These are phyloP conservation scores for Lipophrys pholis DNA, from an alignment of 2,113 vertebrate genomes.

Conservation along the genomic window DNA sequence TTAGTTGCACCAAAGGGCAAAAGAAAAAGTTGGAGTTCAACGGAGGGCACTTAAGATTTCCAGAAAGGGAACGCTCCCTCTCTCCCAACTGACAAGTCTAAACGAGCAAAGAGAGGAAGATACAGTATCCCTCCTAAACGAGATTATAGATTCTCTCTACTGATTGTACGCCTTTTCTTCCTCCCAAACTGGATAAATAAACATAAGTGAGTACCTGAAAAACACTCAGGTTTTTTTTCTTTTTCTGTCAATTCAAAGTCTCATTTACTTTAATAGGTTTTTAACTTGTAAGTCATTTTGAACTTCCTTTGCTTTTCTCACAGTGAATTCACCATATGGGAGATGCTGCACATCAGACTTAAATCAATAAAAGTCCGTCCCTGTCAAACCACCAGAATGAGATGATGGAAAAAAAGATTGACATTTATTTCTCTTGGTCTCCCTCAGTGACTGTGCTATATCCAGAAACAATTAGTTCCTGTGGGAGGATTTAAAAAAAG, in stretches of 20 bases:
- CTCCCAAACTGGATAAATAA: slow-evolving; percentile 10
- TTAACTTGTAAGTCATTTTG: slow-evolving; percentile 18
- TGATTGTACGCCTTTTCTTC: slow-evolving; percentile 11
- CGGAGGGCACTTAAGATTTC: neutral
- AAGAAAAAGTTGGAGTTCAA: slow-evolving; percentile 23
- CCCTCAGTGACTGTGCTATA: neutral
- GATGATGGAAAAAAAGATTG: neutral
- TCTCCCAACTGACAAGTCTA: slow-evolving; percentile 3
- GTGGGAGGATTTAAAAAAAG: neutral
- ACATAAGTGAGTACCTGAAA: neutral
- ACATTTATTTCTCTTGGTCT: neutral
- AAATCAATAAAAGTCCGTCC: neutral
- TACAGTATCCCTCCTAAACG: neutral
- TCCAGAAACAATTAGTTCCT: slow-evolving; percentile 1
- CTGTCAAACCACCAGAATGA: slow-evolving; percentile 2
- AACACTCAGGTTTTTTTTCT: neutral
- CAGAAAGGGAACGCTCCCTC: neutral
- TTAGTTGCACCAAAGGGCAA: slow-evolving; percentile 29
- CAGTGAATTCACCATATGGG: neutral
- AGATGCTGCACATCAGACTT: slow-evolving; percentile 1
- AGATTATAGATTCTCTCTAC: neutral
- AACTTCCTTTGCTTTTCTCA: neutral
- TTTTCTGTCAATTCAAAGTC: neutral
- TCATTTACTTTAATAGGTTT: slow-evolving; percentile 14
- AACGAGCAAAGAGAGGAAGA: slow-evolving; percentile 18